phyloP scores from a whole-genome alignment of 1,140 invertebrate genomes.

The Schlechtendalia chinensis region DNA sequence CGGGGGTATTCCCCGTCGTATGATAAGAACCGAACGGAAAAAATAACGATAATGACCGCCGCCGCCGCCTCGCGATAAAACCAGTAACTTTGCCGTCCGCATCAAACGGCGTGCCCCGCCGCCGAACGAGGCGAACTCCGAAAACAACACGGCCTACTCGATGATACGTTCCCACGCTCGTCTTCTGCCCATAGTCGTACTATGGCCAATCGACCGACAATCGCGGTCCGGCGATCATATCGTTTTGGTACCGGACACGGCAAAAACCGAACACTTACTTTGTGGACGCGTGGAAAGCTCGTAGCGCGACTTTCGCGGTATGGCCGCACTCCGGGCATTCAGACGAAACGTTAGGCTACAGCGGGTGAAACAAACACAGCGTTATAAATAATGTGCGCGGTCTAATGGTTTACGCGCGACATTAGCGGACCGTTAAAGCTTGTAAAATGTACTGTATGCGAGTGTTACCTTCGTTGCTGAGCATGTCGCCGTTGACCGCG shows the following conservation, averaged over 20 bases:
- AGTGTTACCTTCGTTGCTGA: neutral
- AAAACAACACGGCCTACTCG: neutral
- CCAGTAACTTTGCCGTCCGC: neutral
- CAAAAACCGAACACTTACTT: neutral
- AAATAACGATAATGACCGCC: neutral
- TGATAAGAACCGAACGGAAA: constrained; percentile 8
- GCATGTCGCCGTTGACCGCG: neutral
- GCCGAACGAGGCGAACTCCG: too few relatives aligned
- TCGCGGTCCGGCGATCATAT: too few relatives aligned
- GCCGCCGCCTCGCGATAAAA: neutral
- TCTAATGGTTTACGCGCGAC: too few relatives aligned
- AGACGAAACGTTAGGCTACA: neutral
- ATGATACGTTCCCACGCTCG: too few relatives aligned
- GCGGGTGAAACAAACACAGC: neutral
- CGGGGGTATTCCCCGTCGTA: neutral
- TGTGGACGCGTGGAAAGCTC: neutral
- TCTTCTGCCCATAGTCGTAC: too few relatives aligned
- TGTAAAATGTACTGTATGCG: neutral
- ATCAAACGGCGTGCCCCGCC: too few relatives aligned
- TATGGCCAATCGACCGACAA: too few relatives aligned
- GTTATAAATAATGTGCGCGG: too few relatives aligned
- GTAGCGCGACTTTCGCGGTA: neutral
- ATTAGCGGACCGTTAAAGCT: too few relatives aligned
- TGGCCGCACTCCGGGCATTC: neutral
- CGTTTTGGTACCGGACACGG: too few relatives aligned